Evolutionary conservation across 2,888 invertebrate species (phyloP).

Genomic region (Seladonia tumulorum): DNA sequence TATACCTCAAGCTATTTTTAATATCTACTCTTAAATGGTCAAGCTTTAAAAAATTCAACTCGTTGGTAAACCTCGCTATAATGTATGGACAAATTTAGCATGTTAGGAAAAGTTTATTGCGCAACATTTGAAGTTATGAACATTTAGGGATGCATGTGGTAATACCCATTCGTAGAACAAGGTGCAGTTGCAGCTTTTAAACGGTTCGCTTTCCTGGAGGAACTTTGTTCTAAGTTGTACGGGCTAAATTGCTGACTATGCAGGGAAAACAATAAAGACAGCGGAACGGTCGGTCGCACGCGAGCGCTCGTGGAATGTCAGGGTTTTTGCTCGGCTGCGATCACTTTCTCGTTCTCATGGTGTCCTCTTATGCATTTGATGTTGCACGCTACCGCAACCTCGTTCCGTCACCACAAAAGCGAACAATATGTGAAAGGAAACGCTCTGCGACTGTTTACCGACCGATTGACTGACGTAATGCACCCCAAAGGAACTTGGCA

Average conservation of each 20-base stretch:
- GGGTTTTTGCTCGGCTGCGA: conserved; percentile 42
- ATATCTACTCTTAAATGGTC: too few relatives aligned
- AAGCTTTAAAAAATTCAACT: too few relatives aligned
- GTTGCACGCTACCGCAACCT: conserved; percentile 66
- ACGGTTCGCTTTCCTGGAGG: not conserved
- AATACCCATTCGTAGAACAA: not conserved
- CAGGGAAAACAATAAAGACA: conserved; percentile 24
- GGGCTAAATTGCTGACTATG: conserved; percentile 18
- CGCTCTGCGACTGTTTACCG: conserved; percentile 20
- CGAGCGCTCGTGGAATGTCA: conserved; percentile 38
- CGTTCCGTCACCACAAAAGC: conserved; percentile 47
- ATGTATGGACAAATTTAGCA: not conserved
- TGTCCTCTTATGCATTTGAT: conserved; percentile 58
- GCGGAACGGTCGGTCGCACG: conserved; percentile 1
- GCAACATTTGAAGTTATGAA: not conserved
- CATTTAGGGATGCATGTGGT: not conserved
- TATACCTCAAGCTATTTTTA: too few relatives aligned
- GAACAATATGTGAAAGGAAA: conserved; percentile 34
- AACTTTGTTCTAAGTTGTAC: not conserved
- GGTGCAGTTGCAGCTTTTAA: not conserved
- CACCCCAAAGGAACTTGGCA: not conserved
- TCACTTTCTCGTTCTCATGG: conserved; percentile 78
- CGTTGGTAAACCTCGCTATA: not conserved
- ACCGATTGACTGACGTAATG: conserved; percentile 26
- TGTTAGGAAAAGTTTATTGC: not conserved